A percentile compares a stretch with the other conserved stretches of the same genome.
Evolutionary conservation across 2,113 vertebrate genomes (phyloP).

Genomic region (Dasyurus viverrinus): DNA sequence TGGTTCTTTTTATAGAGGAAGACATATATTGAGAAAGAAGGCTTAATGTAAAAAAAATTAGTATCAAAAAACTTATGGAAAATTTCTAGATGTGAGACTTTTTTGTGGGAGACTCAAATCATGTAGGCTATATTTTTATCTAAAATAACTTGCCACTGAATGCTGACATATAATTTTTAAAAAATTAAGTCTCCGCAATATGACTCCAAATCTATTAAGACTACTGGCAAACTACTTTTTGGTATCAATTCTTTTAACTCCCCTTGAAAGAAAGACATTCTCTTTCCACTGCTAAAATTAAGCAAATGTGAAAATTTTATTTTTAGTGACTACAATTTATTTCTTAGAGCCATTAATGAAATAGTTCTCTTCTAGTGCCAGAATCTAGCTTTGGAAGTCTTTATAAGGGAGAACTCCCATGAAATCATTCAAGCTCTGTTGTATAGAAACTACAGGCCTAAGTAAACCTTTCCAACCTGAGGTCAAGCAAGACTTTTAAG

Average conservation of each 20-base stretch:
- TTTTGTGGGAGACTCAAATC: conserved; percentile 29
- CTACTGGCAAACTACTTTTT: conserved; percentile 57
- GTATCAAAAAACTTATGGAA: background rate
- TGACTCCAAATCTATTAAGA: conserved; percentile 59
- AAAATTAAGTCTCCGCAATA: conserved; percentile 59
- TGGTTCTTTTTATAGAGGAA: background rate
- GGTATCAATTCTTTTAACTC: conserved; percentile 49
- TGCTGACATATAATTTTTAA: conserved; percentile 60
- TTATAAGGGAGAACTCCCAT: conserved; percentile 66
- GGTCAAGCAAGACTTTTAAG: conserved; percentile 45
- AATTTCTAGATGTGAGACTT: background rate
- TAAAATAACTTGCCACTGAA: conserved; percentile 46
- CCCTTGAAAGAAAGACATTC: conserved; percentile 66
- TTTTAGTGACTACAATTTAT: conserved; percentile 70
- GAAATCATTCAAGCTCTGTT: conserved; percentile 54
- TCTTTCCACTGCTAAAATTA: conserved; percentile 62
- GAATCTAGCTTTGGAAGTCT: conserved; percentile 51
- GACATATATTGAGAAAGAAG: background rate
- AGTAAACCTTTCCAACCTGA: background rate
- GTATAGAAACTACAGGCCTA: conserved; percentile 27
- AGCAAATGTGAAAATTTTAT: conserved; percentile 71
- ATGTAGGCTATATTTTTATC: conserved; percentile 42
- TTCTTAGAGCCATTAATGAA: conserved; percentile 63
- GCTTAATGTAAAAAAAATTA: background rate
- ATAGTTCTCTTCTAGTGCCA: conserved; percentile 67